These are phyloP conservation scores for Nysson spinosus DNA, from an alignment of 2,888 invertebrate genomes.

Conservation along the genomic window DNA sequence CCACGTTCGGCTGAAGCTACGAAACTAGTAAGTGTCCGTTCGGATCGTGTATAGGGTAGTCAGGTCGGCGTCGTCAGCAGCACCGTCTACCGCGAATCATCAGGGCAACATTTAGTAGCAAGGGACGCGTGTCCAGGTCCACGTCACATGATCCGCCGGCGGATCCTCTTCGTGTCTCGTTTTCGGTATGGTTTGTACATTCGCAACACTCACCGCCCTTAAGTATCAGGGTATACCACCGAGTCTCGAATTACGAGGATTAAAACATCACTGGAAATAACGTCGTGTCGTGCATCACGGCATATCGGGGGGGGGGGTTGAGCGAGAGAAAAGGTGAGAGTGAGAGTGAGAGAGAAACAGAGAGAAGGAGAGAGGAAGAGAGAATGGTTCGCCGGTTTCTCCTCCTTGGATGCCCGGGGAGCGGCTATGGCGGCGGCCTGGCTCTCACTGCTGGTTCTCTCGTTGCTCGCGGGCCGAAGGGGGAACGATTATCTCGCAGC, in stretches of 20 bases:
- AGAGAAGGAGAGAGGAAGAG: constrained; percentile 40
- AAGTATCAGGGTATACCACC: no score
- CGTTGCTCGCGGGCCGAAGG: constrained; percentile 41
- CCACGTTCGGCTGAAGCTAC: no score
- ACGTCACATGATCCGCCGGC: constrained; percentile 40
- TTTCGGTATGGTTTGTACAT: no score
- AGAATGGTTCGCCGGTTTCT: constrained; percentile 54
- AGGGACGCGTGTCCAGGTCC: constrained; percentile 24
- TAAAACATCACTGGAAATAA: constrained; percentile 21
- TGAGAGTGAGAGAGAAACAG: constrained; percentile 20
- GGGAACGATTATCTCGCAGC: constrained; percentile 68
- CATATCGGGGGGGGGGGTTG: no score
- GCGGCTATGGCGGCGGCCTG: constrained; percentile 77
- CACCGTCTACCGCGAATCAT: constrained; percentile 16
- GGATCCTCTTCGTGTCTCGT: constrained; percentile 1
- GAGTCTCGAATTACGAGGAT: no score
- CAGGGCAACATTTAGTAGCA: constrained; percentile 10
- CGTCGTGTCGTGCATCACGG: no score
- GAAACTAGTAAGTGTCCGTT: no score
- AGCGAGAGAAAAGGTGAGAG: constrained; percentile 13
- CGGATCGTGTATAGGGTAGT: no score
- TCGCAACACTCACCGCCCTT: no score
- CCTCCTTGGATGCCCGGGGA: constrained; percentile 69
- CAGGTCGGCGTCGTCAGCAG: constrained; percentile 17
- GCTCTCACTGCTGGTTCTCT: constrained; percentile 74